These are phyloP conservation scores for Mormoops blainvillei DNA, from an alignment of 2,113 vertebrate genomes.

Conservation along the genomic window DNA sequence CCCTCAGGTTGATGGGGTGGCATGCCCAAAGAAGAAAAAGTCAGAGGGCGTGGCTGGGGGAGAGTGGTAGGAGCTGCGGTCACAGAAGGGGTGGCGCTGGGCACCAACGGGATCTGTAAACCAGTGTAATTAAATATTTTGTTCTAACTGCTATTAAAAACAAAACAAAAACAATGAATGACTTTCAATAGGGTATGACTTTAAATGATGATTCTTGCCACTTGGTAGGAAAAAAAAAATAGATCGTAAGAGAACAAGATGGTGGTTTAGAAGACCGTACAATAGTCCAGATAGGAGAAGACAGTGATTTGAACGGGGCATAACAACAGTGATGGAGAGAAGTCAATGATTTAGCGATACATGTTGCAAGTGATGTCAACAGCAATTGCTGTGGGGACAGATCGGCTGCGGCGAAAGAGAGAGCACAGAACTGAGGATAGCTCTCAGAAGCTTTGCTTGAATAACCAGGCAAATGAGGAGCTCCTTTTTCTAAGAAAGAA, in stretches of 20 bases:
- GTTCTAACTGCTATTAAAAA: not conserved
- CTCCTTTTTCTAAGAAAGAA: not conserved
- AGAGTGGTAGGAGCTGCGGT: not conserved
- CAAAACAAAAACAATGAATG: not conserved
- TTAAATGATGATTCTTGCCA: not conserved
- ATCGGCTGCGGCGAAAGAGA: not conserved
- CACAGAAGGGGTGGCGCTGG: not conserved
- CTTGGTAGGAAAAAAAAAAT: not conserved
- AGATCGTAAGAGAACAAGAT: not conserved
- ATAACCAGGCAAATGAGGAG: not conserved
- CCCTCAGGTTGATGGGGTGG: not conserved
- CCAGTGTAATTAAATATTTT: not conserved
- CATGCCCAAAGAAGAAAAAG: not conserved
- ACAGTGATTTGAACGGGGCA: not conserved
- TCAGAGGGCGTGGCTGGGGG: not conserved
- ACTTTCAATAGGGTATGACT: not conserved
- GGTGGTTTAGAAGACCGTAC: not conserved
- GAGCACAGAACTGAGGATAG: not conserved
- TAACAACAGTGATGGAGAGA: not conserved
- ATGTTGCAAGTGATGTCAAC: not conserved
- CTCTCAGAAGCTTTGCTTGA: not conserved
- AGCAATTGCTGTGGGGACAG: not conserved
- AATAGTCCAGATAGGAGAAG: not conserved
- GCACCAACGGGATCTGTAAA: not conserved
- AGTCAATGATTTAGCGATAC: not conserved